Evolutionary conservation across 2,113 vertebrate genomes (phyloP), one percentile per base, ranked within the genome.

Genomic region (Xiphophorus hellerii): DNA sequence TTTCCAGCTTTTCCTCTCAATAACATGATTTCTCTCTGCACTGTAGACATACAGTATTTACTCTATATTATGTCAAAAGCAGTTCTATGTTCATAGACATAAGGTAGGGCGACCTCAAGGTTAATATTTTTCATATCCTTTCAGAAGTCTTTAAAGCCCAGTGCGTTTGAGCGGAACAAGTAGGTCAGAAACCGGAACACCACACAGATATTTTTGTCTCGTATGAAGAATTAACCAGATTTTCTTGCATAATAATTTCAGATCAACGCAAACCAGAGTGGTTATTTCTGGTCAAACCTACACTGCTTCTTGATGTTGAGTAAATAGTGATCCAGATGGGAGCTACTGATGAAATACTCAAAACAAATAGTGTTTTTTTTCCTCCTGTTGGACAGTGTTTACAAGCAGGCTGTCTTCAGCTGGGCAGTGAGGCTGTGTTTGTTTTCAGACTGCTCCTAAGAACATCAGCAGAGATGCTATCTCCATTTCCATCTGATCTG

Each of bases 401-500:
- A 85, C 54, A 84, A 66, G 84, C 83, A 87, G 76, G 74, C 76
- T 84, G 76, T 89, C 76, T 79, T 88, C 76, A 76, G 77, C 85
- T 90, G 63, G 81, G 71, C 62, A 76, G 79, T 70, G 62, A 77
- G 77, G 85, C 77, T 89, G 83, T 93, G 92, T 94, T 93, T 94
- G 89, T 89, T 91, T 94, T 94, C 89, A 86, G 85, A 75, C 81
- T 31, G 61, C 75, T 87, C 81, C 77, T 84, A 78, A 87, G 82
- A 80, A 84, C 75, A 91, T 80, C 86, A 91, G 87, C 88, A 85
- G 42, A 87, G 82, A 39, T 74, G 3, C 22, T 92, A 94, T 94
- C 94, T 93, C 54, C 70, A 65, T 81, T 92, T 44, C 83, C 87
- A 94, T 95, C 93, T 92, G 84, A 85, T 87, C 74, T 61, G 85